Percentiles rank a stretch among this genome's conserved stretches.
phyloP scores from a whole-genome alignment of 1,140 invertebrate species.

The Anastrepha ludens region DNA sequence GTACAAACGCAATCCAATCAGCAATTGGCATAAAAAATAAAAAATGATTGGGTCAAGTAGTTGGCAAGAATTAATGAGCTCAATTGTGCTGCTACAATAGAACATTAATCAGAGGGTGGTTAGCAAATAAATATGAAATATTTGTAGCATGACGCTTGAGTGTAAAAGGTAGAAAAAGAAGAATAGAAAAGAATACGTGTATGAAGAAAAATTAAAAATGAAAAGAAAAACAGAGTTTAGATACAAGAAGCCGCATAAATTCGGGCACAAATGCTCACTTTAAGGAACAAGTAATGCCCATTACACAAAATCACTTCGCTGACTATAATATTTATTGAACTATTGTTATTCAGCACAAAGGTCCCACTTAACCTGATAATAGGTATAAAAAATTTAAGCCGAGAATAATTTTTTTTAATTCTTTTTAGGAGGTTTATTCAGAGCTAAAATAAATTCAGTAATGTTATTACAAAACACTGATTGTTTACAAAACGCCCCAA shows the following conservation, averaged over 20 bases:
- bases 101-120: slow-evolving; percentile 40
- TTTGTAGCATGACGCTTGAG: too few relatives aligned
- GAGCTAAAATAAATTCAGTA: background rate
- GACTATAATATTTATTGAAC: slow-evolving; percentile 2
- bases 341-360: background rate
- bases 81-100: slow-evolving; percentile 41
- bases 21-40: background rate
- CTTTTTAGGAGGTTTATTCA: background rate
- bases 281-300: slow-evolving; percentile 2
- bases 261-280: background rate
- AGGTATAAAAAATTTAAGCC: background rate
- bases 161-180: too few relatives aligned
- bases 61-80: slow-evolving; percentile 34
- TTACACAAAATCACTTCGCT: background rate
- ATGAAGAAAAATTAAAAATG: background rate
- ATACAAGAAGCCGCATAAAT: background rate
- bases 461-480: background rate
- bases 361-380: slow-evolving; percentile 10
- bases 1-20: background rate
- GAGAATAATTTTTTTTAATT: background rate
- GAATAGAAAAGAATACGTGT: background rate
- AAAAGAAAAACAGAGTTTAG: background rate
- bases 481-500: background rate
- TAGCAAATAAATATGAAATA: slow-evolving; percentile 16
- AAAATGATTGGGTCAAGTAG: background rate